Conservation (phyloP, 2,113 vertebrate genomes). For the Scomber japonicus region DNA sequence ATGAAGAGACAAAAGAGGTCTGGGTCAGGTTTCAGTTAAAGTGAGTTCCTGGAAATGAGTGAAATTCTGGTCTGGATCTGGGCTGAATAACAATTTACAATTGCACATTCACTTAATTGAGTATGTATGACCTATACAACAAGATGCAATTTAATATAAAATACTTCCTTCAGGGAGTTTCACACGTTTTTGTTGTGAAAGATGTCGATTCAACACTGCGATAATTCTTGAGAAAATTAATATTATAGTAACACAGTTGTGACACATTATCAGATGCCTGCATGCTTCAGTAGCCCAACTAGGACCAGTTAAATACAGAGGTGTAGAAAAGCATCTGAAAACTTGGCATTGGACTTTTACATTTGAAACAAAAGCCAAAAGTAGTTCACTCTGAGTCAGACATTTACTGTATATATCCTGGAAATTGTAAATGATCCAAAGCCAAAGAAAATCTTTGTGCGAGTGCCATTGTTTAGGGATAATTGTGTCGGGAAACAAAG, state of each 20-base stretch:
- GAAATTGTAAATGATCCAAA: constrained; percentile 59
- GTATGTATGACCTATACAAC: too few species aligned
- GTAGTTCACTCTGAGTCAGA: constrained; percentile 19
- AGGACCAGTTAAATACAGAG: not conserved
- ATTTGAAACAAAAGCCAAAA: constrained; percentile 21
- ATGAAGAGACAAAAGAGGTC: too few species aligned
- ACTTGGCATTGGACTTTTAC: not conserved
- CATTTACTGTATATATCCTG: constrained; percentile 43
- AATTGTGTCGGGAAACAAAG: constrained; percentile 76
- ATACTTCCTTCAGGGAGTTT: not conserved
- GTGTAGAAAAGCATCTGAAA: not conserved
- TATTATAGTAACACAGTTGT: not conserved
- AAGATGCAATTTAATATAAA: not conserved
- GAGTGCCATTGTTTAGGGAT: constrained; percentile 76
- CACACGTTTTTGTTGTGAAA: not conserved
- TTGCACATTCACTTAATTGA: too few species aligned
- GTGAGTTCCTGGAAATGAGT: too few species aligned
- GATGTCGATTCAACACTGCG: not conserved
- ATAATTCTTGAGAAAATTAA: not conserved
- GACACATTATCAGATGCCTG: not conserved
- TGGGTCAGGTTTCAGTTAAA: too few species aligned
- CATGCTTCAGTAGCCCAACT: not conserved
- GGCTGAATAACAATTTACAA: too few species aligned
- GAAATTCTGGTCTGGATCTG: too few species aligned
- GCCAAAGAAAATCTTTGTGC: constrained; percentile 62